A percentile compares a stretch with the other conserved stretches of the same genome.
Conservation (phyloP, 2,888 invertebrate genomes). For the Torymus aiolomorphi region DNA sequence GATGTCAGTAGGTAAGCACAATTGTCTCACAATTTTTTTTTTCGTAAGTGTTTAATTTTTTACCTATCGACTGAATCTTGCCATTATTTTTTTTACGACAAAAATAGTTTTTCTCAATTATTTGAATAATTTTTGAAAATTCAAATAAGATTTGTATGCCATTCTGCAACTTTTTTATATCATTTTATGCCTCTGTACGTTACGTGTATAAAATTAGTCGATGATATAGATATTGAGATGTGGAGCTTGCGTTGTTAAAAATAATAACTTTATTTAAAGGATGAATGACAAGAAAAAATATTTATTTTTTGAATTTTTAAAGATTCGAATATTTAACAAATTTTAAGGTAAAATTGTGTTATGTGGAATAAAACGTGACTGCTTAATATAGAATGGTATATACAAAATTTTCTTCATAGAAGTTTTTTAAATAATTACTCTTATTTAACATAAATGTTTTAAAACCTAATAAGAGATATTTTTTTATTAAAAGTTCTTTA, state of each 20-base stretch:
- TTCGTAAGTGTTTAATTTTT: neutral
- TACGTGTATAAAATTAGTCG: neutral
- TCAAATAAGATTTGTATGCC: neutral
- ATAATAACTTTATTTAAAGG: constrained; percentile 9
- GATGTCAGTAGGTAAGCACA: constrained; percentile 79
- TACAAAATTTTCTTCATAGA: too few species aligned
- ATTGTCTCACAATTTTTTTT: constrained; percentile 15
- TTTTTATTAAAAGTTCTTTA: too few species aligned
- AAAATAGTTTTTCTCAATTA: too few species aligned
- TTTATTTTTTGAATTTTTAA: neutral
- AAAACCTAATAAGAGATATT: too few species aligned
- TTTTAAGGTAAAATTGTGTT: too few species aligned
- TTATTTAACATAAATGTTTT: too few species aligned
- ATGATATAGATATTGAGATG: neutral
- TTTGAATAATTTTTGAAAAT: neutral
- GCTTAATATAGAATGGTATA: too few species aligned
- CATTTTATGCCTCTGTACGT: neutral
- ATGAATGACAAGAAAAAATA: neutral
- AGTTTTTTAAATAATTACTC: too few species aligned
- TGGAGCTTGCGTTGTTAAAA: neutral
- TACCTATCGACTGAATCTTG: neutral
- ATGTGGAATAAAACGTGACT: too few species aligned
- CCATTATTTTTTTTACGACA: too few species aligned
- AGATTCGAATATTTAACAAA: neutral
- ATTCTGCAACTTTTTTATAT: neutral